Conservation (phyloP, 2,888 invertebrate species). For the Spatulosminthurus flaviceps region DNA sequence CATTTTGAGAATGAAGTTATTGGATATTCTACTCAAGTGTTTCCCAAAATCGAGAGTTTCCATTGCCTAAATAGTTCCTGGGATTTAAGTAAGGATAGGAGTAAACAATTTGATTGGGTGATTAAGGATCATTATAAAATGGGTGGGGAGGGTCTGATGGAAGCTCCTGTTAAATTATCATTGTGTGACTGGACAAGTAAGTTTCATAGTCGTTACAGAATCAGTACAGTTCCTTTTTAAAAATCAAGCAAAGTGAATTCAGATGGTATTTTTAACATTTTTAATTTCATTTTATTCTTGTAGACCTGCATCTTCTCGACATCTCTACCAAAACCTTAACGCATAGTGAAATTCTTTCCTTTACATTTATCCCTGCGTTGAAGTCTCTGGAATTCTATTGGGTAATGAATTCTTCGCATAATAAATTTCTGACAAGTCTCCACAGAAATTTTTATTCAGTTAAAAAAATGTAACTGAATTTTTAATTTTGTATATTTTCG, state of each 20-base stretch:
- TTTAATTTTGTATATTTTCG: too few species aligned
- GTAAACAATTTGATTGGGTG: background rate
- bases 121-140: background rate
- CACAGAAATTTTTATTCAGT: too few species aligned
- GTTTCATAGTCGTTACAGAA: too few species aligned
- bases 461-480: too few species aligned
- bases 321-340: background rate
- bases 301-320: background rate
- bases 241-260: too few species aligned
- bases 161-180: background rate
- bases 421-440: too few species aligned
- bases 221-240: too few species aligned
- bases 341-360: background rate
- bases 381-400: background rate
- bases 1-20: background rate
- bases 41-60: background rate
- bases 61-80: background rate
- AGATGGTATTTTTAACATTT: too few species aligned
- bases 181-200: background rate
- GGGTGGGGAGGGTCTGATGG: background rate
- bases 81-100: background rate
- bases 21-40: background rate
- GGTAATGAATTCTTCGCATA: too few species aligned
- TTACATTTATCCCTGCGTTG: background rate
- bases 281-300: too few species aligned